Evolutionary conservation across 2,797 vertebrate species (phyloP).

Genomic region (Australoheros facetus): DNA sequence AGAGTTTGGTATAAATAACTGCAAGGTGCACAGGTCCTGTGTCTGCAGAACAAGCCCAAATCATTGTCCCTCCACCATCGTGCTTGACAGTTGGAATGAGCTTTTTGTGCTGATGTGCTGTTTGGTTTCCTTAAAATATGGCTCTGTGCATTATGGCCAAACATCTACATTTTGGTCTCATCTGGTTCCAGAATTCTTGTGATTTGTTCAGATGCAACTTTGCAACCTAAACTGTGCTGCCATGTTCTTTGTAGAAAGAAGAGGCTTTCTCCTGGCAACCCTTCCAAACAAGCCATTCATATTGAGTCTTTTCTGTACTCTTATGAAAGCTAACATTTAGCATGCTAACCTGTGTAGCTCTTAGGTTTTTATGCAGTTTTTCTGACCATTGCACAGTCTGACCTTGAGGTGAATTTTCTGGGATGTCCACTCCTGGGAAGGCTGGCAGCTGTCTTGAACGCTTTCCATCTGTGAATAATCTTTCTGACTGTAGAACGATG

Average conservation of each 20-base stretch:
- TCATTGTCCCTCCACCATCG: not conserved
- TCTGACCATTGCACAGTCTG: not conserved
- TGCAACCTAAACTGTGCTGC: not conserved
- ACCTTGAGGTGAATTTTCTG: not conserved
- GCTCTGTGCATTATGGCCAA: too few relatives aligned
- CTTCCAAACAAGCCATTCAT: not conserved
- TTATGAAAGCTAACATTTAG: not conserved
- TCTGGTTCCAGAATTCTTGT: rapidly evolving
- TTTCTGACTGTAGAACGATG: not conserved
- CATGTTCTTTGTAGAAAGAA: not conserved
- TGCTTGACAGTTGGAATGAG: not conserved
- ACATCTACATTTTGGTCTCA: too few relatives aligned
- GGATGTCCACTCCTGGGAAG: not conserved
- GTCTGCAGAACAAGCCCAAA: not conserved
- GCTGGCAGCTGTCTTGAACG: too few relatives aligned
- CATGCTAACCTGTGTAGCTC: too few relatives aligned
- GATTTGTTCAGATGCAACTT: not conserved
- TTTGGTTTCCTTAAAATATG: not conserved
- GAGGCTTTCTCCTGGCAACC: rapidly evolving
- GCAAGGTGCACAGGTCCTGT: not conserved
- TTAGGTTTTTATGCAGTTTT: not conserved
- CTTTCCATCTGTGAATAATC: not conserved
- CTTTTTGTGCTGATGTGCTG: not conserved
- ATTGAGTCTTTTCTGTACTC: not conserved
- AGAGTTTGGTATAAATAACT: not conserved